Conservation (phyloP, 2,113 vertebrate species). For the Pseudorectes ferrugineus region DNA sequence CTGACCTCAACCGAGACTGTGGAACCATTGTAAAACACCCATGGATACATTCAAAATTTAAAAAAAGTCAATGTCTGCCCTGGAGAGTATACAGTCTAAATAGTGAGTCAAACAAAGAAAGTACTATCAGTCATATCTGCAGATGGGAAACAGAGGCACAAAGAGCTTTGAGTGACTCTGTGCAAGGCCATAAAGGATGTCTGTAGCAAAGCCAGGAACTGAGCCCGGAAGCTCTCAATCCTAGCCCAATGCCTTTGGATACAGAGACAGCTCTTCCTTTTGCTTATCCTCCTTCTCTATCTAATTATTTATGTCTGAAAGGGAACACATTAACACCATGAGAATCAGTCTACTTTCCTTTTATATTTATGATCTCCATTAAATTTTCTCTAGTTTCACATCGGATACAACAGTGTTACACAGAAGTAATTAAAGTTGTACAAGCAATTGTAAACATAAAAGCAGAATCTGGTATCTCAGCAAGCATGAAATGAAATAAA, state of each 20-base stretch:
- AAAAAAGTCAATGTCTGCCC: neutral
- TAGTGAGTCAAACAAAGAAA: neutral
- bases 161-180: conserved; percentile 9
- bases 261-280: neutral
- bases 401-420: neutral
- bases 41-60: neutral
- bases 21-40: conserved; percentile 1
- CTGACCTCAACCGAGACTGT: neutral
- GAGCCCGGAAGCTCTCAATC: neutral
- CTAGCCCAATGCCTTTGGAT: neutral
- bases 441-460: neutral
- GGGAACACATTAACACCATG: neutral
- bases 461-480: neutral
- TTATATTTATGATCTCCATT: neutral
- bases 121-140: conserved; percentile 47
- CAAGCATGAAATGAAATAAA: neutral
- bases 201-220: conserved; percentile 41
- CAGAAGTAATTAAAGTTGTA: neutral
- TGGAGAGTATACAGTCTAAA: conserved; percentile 2
- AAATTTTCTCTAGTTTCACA: neutral
- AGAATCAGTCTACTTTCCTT: neutral
- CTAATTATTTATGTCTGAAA: neutral
- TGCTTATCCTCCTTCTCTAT: neutral
- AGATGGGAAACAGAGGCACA: conserved; percentile 54
- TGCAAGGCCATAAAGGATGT: conserved; percentile 31